Conservation (phyloP, 2,113 vertebrate genomes). For the Fukomys damarensis region DNA sequence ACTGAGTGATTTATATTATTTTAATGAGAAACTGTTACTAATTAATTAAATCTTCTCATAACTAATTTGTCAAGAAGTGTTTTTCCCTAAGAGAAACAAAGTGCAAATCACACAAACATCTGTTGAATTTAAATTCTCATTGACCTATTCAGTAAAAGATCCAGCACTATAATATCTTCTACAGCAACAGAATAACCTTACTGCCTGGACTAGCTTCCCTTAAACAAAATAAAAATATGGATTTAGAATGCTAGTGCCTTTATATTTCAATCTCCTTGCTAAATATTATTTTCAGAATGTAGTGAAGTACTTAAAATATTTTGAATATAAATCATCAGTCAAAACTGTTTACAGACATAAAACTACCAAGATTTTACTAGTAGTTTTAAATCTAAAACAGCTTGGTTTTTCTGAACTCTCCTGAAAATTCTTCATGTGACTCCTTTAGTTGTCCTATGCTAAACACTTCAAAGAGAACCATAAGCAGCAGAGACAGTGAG, state of each 20-base stretch:
- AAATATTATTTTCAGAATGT: neutral
- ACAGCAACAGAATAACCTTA: neutral
- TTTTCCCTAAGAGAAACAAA: neutral
- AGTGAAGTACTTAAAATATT: constrained; percentile 16
- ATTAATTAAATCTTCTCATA: constrained; percentile 38
- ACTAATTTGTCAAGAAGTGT: neutral
- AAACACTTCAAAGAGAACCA: constrained; percentile 34
- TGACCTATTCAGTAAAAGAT: neutral
- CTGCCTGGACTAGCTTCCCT: neutral
- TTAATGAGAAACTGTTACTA: neutral
- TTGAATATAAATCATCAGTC: constrained; percentile 5
- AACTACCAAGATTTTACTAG: constrained; percentile 18
- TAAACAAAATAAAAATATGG: neutral
- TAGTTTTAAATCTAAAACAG: constrained; percentile 52
- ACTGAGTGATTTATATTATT: neutral
- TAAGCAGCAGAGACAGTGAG: neutral
- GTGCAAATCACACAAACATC: neutral
- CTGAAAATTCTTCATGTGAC: neutral
- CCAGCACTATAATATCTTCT: neutral
- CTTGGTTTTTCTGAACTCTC: neutral
- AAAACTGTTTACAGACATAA: constrained; percentile 38
- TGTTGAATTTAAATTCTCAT: neutral
- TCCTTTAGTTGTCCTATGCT: constrained; percentile 7
- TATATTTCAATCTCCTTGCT: neutral
- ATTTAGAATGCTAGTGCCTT: neutral